Evolutionary conservation across 2,113 vertebrate species (phyloP), one percentile per base, ranked within the genome.

Genomic region (Xiphorhynchus elegans): DNA sequence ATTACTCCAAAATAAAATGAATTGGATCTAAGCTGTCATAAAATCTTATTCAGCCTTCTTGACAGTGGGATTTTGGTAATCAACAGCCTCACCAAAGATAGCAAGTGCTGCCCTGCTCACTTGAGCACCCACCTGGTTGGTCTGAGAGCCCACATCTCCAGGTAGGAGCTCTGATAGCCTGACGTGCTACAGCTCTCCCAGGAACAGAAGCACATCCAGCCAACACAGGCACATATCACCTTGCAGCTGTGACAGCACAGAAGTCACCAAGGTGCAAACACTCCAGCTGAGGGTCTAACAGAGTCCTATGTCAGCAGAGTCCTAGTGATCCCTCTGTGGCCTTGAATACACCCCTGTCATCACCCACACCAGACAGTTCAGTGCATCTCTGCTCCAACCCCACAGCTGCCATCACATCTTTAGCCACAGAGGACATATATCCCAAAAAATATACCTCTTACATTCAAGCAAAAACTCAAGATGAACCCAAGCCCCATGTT

Each of bases 161-260:
- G 17, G 28, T 31, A 33, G n/a, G 37, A 56, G 37, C 26, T 77
- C 42, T 11, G 42, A 11, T 17, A 31, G 46, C 28, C 79, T 15
- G 24, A 39, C 59, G 37, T 42, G 11, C 64, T 59, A 19, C 2
- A 53, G 50, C 8, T n/a, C 59, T 80, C 55, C 26, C 19, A 52
- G 29, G n/a, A 52, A 7, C 50, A 64, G 67, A 33, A 92, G 83
- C 29, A 64, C 33, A 37, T 7, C n/a, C 49, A 33, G 39, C 19
- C 83, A 68, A 46, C 23, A 26, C 5, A 15, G n/a, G 35, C 60
- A 82, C 1, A 0, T n/a, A n/a, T 20, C 58, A n/a, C 6, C 0
- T 0, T 39, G 35, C 16, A 44, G 17, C 29, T 55, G 26, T 28
- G 31, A 68, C 29, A 73, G 23, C 26, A 63, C 31, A 33, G 2